These are phyloP conservation scores for Siphlonurus alternatus DNA, from an alignment of 2,888 invertebrate species.

Conservation along the genomic window DNA sequence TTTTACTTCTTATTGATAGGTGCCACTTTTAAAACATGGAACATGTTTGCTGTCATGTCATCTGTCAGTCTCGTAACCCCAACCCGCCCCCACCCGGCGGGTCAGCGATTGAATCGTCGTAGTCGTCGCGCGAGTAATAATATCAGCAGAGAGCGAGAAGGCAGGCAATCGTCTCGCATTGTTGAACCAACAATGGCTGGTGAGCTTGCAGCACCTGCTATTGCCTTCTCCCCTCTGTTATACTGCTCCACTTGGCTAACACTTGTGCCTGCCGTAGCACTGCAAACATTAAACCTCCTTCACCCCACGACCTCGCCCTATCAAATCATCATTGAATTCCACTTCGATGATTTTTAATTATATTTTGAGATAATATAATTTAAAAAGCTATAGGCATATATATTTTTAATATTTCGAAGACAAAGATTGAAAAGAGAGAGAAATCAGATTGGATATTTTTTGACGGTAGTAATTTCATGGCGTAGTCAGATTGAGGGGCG, in stretches of 20 bases:
- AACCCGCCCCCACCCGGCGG: background rate
- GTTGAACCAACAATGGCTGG: background rate
- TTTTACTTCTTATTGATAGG: background rate
- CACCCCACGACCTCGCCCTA: no score
- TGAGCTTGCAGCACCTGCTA: background rate
- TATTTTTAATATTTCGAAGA: no score
- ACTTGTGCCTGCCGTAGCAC: background rate
- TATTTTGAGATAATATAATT: no score
- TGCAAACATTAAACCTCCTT: background rate
- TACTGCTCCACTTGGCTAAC: background rate
- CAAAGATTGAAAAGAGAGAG: background rate
- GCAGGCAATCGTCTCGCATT: background rate
- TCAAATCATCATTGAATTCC: no score
- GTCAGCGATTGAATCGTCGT: no score
- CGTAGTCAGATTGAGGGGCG: background rate
- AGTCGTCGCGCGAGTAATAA: no score
- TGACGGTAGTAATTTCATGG: background rate
- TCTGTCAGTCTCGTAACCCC: background rate
- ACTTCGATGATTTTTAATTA: no score
- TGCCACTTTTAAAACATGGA: background rate
- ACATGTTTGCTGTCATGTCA: background rate
- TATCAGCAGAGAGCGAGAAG: background rate
- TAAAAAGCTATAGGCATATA: no score
- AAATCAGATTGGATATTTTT: background rate
- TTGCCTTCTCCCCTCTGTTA: background rate